Evolutionary conservation across 2,797 vertebrate genomes (phyloP).

Genomic region (Sebastes wilsoni): DNA sequence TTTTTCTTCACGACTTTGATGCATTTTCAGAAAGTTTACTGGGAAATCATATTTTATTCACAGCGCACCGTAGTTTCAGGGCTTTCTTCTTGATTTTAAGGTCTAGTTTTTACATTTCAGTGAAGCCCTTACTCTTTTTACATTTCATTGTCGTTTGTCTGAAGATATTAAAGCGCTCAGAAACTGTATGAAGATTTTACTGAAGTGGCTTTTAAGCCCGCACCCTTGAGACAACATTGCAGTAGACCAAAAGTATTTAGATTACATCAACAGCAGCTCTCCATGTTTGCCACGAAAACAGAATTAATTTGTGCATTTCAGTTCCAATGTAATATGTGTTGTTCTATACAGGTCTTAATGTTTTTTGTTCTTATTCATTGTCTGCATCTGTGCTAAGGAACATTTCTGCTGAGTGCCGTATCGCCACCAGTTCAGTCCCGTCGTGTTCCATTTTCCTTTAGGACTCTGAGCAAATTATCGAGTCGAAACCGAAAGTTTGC

Average conservation of each 20-base stretch:
- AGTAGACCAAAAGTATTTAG: constrained; percentile 22
- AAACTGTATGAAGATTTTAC: constrained; percentile 16
- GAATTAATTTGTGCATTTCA: neutral
- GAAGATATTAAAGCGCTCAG: constrained; percentile 17
- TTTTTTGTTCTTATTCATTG: neutral
- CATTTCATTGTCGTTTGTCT: constrained; percentile 30
- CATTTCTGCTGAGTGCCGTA: neutral
- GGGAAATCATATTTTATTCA: constrained; percentile 40
- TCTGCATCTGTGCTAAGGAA: neutral
- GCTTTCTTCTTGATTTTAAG: constrained; percentile 27
- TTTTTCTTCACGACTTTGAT: neutral
- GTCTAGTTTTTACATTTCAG: constrained; percentile 38
- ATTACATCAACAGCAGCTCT: neutral
- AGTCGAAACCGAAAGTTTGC: constrained; percentile 18
- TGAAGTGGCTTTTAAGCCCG: constrained; percentile 11
- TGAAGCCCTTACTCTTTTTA: neutral
- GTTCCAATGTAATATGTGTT: neutral
- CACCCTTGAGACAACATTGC: constrained; percentile 25
- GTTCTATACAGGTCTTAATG: neutral
- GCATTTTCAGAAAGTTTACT: constrained; percentile 30
- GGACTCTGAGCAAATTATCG: constrained; percentile 44
- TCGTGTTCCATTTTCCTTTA: constrained; percentile 44
- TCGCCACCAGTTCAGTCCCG: neutral
- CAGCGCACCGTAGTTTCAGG: neutral
- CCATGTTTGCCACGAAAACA: neutral